Base-by-base conservation (phyloP, 2,888 invertebrate genomes). In the Thymelicus sylvestris region DNA sequence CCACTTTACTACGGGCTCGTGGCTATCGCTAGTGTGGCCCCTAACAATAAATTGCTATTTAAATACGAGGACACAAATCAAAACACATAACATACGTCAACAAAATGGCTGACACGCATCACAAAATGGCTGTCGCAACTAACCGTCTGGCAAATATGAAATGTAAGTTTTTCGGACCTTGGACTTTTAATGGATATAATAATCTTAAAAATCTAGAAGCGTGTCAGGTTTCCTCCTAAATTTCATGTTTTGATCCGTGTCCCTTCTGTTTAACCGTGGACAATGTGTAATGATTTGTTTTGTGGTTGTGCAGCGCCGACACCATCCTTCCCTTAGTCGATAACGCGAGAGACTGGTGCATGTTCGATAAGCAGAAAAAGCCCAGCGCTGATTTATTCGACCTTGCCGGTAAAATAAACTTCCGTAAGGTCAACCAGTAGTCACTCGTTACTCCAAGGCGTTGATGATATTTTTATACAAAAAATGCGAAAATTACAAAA, bases 261-360 rank as follows among this genome's bases (percentile, higher is more conserved):
- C 50, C 50, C 8, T 19, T n/a, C 7, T 8, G 7, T 15, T 52
- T 15, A 15, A 19, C 2, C 50, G 19, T 52, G 7, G 15, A 52
- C n/a, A 19, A 52, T 52, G 15, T 55, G 55, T 62, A 72, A 64
- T 66, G 38, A 7, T 62, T 75, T 77, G 86, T 90, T 91, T 88
- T 89, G 84, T 90, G 86, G 82, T 87, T 89, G 86, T 85, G 81
- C 91, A 93, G 93, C 87, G 90, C 89, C 80, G 88, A 88, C 81
- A 90, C 88, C 77, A 81, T 93, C 71, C 88, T 92, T 82, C 93
- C 93, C 83, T 78, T 92, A 84, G 85, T 93, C 83, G 92, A 88
- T 85, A 91, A 86, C 79, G 93, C 93, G 83, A 83, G 92, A 84
- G 92, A 92, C 79, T 93, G 93, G 93, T 88, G 90, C 87, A 74